Evolutionary conservation across 2,888 invertebrate species (phyloP).

Genomic region (Caprella mutica): DNA sequence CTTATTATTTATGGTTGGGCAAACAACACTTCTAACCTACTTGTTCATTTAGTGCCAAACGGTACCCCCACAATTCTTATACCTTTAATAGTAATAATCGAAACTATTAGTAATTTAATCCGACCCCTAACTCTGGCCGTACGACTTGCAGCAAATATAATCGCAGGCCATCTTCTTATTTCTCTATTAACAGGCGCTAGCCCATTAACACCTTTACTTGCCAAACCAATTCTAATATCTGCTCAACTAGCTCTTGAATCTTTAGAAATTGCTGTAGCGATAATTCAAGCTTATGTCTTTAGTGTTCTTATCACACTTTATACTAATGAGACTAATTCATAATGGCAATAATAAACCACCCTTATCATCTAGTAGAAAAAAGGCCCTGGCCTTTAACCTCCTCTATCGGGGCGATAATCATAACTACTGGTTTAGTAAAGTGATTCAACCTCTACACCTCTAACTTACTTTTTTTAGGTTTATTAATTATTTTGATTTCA

Average conservation of each 20-base stretch:
- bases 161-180: conserved; percentile 58
- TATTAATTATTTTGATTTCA: conserved; percentile 44
- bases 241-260: conserved; percentile 22
- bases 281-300: conserved; percentile 36
- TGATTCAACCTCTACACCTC: conserved; percentile 8
- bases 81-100: conserved; percentile 62
- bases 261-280: conserved; percentile 34
- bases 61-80: conserved; percentile 54
- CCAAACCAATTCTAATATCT: conserved; percentile 7
- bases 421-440: conserved; percentile 35
- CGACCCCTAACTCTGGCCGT: conserved; percentile 57
- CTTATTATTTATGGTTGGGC: conserved; percentile 56
- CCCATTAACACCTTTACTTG: conserved; percentile 3
- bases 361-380: conserved; percentile 34
- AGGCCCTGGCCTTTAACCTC: conserved; percentile 37
- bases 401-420: conserved; percentile 35
- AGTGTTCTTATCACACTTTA: conserved; percentile 32
- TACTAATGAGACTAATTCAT: conserved; percentile 17
- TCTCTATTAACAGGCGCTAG: conserved; percentile 46
- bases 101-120: conserved; percentile 60
- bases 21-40: conserved; percentile 52
- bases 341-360: conserved; percentile 9
- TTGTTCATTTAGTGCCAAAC: conserved; percentile 56
- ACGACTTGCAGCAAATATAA: conserved; percentile 63
- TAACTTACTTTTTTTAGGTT: conserved; percentile 41